These are phyloP conservation scores for Galeopsomyia nigrocyanea DNA, from an alignment of 2,888 invertebrate species.

Conservation along the genomic window DNA sequence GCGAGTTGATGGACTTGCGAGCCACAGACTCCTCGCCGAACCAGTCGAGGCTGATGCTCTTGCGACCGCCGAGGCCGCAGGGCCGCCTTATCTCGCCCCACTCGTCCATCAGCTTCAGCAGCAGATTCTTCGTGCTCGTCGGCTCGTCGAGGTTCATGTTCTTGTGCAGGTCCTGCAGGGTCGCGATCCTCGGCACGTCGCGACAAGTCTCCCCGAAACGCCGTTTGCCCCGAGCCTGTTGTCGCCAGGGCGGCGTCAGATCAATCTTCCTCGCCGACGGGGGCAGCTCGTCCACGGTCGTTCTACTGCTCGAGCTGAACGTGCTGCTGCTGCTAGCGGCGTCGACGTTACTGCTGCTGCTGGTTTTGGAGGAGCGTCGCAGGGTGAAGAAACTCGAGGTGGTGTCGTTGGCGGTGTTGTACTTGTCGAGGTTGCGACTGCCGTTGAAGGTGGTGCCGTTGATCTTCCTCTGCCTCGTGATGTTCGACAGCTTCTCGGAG, in stretches of 20 bases:
- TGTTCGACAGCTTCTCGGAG: slow-evolving; percentile 61
- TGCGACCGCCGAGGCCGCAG: slow-evolving; percentile 69
- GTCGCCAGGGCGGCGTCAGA: slow-evolving; percentile 64
- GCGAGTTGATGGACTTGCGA: slow-evolving; percentile 83
- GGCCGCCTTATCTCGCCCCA: slow-evolving; percentile 78
- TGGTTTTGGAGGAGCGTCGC: slow-evolving; percentile 5
- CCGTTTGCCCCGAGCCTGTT: slow-evolving; percentile 57
- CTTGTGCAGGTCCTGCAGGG: slow-evolving; percentile 61
- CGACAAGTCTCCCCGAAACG: slow-evolving; percentile 65
- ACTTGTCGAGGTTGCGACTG: slow-evolving; percentile 53
- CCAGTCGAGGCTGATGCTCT: slow-evolving; percentile 84
- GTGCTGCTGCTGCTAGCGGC: slow-evolving; percentile 1
- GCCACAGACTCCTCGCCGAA: slow-evolving; percentile 80
- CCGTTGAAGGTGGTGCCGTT: slow-evolving; percentile 66
- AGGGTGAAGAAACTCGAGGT: slow-evolving; percentile 14
- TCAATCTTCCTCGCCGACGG: slow-evolving; percentile 54
- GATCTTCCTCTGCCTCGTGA: slow-evolving; percentile 59
- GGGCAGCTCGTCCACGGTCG: too few relatives aligned
- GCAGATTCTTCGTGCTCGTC: slow-evolving; percentile 79
- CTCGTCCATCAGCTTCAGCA: slow-evolving; percentile 81
- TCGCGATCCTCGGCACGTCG: slow-evolving; percentile 65
- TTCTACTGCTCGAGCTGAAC: too few relatives aligned
- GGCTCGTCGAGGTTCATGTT: slow-evolving; percentile 64
- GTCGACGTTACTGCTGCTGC: not conserved
- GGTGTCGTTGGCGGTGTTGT: slow-evolving; percentile 14